Evolutionary conservation across 1,140 invertebrate genomes (phyloP), one percentile per base, ranked within the genome.

Genomic region (Aricia agestis): DNA sequence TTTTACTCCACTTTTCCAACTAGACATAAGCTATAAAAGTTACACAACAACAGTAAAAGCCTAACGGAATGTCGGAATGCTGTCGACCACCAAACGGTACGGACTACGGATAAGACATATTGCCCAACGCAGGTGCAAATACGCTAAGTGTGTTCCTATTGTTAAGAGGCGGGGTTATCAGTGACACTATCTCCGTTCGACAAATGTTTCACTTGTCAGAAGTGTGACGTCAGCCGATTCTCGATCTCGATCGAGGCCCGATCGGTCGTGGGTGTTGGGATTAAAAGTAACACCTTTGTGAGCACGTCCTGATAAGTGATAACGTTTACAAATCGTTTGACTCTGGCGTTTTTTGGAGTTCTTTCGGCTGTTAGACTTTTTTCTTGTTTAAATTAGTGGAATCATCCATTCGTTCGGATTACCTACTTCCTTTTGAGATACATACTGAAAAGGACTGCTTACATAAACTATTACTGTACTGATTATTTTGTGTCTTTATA

Each of bases 81-180:
- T 78, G 79, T 78, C 70, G 72, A 71, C 72, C 70, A 67, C 77
- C 75, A 81, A 80, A 76, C 81, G 82, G 81, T 85, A 81, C 78
- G 80, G 78, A 77, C 65, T 85, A 81, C 78, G 80, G 78, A 77
- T 59, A 73, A 84, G 80, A 81, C 76, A 75, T 85, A 91, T 90
- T 80, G 83, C 71, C 67, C 68, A 82, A 73, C 80, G 89, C 89
- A 91, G 89, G 89, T 91, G 89, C 89, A 91, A 91, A 91, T 87
- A 91, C 87, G 85, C 81, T 90, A 91, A 91, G 89, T 91, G 88
- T 89, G 81, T 87, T 90, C 85, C 86, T 85, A 90, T 91, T 90
- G 87, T 91, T 89, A 89, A 89, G 86, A 86, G 87, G 85, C 89
- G 87, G 83, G 82, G 82, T 90, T 90, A 91, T 91, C 89, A 82